phyloP scores from a whole-genome alignment of 1,140 invertebrate species.

The Helicorthomorpha holstii region DNA sequence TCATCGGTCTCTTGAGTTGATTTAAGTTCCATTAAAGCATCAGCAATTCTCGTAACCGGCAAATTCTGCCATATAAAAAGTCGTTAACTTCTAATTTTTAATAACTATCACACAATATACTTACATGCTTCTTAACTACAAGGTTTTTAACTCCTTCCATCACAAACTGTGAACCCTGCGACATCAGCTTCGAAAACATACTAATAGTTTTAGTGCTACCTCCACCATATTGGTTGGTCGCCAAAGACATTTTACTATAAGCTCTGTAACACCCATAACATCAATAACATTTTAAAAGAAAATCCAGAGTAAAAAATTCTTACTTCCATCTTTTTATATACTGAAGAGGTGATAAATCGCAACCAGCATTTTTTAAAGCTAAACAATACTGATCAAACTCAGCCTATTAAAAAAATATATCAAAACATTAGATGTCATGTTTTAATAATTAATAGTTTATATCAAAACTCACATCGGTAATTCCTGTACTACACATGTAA shows the following conservation, averaged over 20 bases:
- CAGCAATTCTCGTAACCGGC: conserved; percentile 78
- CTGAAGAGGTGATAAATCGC: conserved; percentile 59
- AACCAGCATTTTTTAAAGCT: conserved; percentile 59
- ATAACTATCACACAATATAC: conserved; percentile 24
- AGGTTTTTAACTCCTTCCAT: conserved; percentile 99
- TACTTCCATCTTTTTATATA: conserved; percentile 85
- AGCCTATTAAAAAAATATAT: conserved; percentile 21
- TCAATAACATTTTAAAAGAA: conserved; percentile 1
- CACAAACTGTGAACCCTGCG: conserved; percentile 91
- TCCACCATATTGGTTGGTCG: conserved; percentile 29
- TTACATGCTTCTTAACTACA: conserved; percentile 90
- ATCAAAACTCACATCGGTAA: conserved; percentile 42
- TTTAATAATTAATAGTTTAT: not conserved
- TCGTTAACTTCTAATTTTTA: no score
- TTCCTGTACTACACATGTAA: conserved; percentile 62
- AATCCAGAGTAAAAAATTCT: conserved; percentile 20
- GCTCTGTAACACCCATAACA: conserved; percentile 33
- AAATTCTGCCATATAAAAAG: conserved; percentile 48
- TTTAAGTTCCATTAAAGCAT: conserved; percentile 76
- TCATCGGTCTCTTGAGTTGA: conserved; percentile 61
- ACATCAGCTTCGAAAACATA: conserved; percentile 96
- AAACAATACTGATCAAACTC: conserved; percentile 67
- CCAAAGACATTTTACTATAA: conserved; percentile 60
- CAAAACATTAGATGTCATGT: not conserved
- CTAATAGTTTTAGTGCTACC: conserved; percentile 24